Evolutionary conservation across 1,140 invertebrate species (phyloP).

Genomic region (Lamellibrachia luymesi): DNA sequence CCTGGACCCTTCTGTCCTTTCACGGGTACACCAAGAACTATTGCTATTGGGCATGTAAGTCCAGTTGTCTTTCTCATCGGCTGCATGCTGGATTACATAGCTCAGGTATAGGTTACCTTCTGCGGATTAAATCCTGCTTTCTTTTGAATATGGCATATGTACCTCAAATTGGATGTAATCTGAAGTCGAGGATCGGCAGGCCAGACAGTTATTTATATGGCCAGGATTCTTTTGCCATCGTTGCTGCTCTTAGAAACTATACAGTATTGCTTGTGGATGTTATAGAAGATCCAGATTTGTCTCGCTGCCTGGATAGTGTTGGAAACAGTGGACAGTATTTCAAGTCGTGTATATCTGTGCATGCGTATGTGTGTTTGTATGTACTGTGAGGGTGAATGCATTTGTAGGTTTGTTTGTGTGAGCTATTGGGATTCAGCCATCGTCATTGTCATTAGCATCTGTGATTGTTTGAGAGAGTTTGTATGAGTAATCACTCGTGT

Average conservation of each 20-base stretch:
- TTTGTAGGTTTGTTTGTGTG: background rate
- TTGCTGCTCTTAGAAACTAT: background rate
- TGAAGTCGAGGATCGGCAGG: background rate
- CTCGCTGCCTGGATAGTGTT: background rate
- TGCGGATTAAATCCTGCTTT: background rate
- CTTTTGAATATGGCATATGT: background rate
- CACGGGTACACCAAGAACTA: background rate
- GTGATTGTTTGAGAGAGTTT: background rate
- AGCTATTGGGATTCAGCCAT: background rate
- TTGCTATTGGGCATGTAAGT: background rate
- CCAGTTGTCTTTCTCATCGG: background rate
- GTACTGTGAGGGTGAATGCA: background rate
- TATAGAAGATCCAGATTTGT: background rate
- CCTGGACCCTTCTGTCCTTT: background rate
- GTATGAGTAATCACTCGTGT: background rate
- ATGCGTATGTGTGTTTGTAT: background rate
- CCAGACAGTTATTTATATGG: background rate
- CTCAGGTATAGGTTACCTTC: background rate
- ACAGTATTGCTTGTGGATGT: constrained; percentile 1
- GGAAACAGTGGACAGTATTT: background rate
- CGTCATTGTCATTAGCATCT: background rate
- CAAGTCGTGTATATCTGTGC: background rate
- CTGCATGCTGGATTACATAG: background rate
- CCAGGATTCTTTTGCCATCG: background rate
- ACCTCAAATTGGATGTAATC: background rate